Conservation (phyloP, 2,797 vertebrate species). For the Telmatherina bonti region DNA sequence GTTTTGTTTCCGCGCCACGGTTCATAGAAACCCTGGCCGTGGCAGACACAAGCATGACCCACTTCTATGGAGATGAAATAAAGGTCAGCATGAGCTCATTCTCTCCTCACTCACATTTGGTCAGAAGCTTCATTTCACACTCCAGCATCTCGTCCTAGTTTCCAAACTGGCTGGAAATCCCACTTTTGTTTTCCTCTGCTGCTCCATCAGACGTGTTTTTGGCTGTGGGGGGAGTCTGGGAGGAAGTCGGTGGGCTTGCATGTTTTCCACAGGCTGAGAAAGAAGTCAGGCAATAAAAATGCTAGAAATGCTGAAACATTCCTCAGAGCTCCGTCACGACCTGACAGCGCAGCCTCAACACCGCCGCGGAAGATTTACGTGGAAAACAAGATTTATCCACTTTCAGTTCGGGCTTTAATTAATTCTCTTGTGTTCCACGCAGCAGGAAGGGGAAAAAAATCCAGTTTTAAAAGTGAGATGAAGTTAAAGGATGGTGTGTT, state of each 20-base stretch:
- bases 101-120: slow-evolving; percentile 32
- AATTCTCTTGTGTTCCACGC: too few relatives aligned
- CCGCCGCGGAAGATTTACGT: slow-evolving; percentile 46
- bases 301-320: slow-evolving; percentile 71
- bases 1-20: slow-evolving; percentile 92
- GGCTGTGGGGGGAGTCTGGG: slow-evolving; percentile 13
- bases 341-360: slow-evolving; percentile 57
- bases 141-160: background rate
- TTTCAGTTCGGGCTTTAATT: too few relatives aligned
- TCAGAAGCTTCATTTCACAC: background rate
- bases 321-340: slow-evolving; percentile 64
- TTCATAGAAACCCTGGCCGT: slow-evolving; percentile 95
- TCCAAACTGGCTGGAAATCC: background rate
- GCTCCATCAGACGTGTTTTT: slow-evolving; percentile 53
- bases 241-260: too few relatives aligned
- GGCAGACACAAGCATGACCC: slow-evolving; percentile 90
- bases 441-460: too few relatives aligned
- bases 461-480: too few relatives aligned
- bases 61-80: slow-evolving; percentile 92
- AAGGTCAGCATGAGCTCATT: slow-evolving; percentile 83
- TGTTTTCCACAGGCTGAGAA: slow-evolving; percentile 56
- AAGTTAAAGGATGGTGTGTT: too few relatives aligned
- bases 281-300: slow-evolving; percentile 72
- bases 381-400: slow-evolving; percentile 9
- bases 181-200: slow-evolving; percentile 22